Conservation (phyloP, 2,797 vertebrate genomes). For the Rhinella marina region DNA sequence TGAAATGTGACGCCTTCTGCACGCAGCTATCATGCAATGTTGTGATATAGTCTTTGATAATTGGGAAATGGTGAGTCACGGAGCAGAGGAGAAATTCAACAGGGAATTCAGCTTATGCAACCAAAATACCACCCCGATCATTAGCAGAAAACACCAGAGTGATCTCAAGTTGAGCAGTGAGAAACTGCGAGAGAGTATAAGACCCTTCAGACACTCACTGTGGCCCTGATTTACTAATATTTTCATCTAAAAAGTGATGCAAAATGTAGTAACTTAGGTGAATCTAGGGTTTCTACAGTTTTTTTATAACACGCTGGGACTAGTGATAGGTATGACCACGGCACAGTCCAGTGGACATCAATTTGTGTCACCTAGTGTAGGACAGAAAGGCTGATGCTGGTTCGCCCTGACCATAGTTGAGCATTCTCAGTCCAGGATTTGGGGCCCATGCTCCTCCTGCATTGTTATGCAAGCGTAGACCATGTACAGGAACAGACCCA, state of each 20-base stretch:
- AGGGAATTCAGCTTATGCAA: not conserved
- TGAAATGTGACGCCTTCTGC: slow-evolving; percentile 6
- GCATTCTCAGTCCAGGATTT: not conserved
- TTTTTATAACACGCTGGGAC: too few relatives aligned
- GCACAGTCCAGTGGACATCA: not conserved
- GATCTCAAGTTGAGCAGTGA: not conserved
- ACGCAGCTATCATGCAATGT: not conserved
- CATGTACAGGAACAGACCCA: too few relatives aligned
- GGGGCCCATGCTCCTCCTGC: too few relatives aligned
- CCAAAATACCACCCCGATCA: not conserved
- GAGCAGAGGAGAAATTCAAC: not conserved
- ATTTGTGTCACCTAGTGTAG: not conserved
- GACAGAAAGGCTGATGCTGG: not conserved
- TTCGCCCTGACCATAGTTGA: not conserved
- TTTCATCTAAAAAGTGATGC: too few relatives aligned
- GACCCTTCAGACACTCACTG: not conserved
- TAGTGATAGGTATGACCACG: too few relatives aligned
- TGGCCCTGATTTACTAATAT: too few relatives aligned
- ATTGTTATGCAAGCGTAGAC: too few relatives aligned
- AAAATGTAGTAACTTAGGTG: too few relatives aligned
- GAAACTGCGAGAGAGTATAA: not conserved
- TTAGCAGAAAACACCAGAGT: not conserved
- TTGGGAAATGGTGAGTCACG: slow-evolving; percentile 4
- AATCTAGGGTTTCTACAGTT: too few relatives aligned
- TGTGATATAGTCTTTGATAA: not conserved